phyloP scores from a whole-genome alignment of 1,140 invertebrate species.

The Dufourea novaeangliae region DNA sequence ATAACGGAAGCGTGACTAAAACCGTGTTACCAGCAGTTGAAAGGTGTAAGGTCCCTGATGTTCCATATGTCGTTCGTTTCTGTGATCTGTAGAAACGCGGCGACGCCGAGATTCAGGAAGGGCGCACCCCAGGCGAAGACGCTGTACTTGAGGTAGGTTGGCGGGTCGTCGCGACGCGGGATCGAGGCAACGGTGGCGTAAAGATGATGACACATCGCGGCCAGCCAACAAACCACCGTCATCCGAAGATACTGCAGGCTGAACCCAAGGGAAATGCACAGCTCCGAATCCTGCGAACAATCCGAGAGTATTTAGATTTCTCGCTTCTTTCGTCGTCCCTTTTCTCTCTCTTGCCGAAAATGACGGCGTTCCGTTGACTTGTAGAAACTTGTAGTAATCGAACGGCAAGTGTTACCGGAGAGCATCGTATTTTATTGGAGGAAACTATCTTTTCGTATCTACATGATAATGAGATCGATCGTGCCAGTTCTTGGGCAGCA shows the following conservation, averaged over 20 bases:
- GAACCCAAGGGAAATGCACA: slow-evolving; percentile 85
- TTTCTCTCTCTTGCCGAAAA: too few relatives aligned
- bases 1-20: too few relatives aligned
- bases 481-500: too few relatives aligned
- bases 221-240: slow-evolving; percentile 85
- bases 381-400: too few relatives aligned
- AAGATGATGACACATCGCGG: slow-evolving; percentile 84
- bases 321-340: neutral
- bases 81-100: slow-evolving; percentile 72
- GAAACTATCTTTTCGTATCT: too few relatives aligned
- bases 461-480: too few relatives aligned
- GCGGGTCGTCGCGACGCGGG: slow-evolving; percentile 76
- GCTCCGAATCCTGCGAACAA: slow-evolving; percentile 82
- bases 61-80: slow-evolving; percentile 75
- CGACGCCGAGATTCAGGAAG: slow-evolving; percentile 73
- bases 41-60: slow-evolving; percentile 75
- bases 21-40: slow-evolving; percentile 79
- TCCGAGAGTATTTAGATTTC: neutral
- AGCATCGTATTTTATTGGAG: too few relatives aligned
- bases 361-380: too few relatives aligned
- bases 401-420: too few relatives aligned
- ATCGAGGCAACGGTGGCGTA: slow-evolving; percentile 79
- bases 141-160: slow-evolving; percentile 80
- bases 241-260: slow-evolving; percentile 85
- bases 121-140: slow-evolving; percentile 81